A percentile compares a stretch with the other conserved stretches of the same genome.
phyloP scores from a whole-genome alignment of 2,888 invertebrate genomes.

The Sinelater perroti region DNA sequence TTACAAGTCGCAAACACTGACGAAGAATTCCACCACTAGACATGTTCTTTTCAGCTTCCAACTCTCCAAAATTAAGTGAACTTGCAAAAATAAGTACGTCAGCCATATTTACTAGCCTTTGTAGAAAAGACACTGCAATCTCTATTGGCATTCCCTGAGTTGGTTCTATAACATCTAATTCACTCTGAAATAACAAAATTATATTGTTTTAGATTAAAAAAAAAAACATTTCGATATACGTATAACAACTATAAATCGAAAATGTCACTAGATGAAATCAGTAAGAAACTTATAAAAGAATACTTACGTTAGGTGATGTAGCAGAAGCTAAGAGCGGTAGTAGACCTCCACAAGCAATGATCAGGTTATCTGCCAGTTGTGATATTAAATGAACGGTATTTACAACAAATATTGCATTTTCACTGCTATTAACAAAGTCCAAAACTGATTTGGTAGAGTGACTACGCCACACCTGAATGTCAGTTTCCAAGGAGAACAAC shows the following conservation, averaged over 20 bases:
- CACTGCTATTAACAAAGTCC: slow-evolving; percentile 97
- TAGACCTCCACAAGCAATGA: slow-evolving; percentile 97
- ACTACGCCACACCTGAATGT: slow-evolving; percentile 91
- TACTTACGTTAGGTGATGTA: slow-evolving; percentile 94
- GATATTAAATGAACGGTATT: slow-evolving; percentile 99
- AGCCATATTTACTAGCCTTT: slow-evolving; percentile 97
- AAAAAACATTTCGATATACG: too few species aligned
- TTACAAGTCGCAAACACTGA: slow-evolving; percentile 92
- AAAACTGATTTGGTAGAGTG: slow-evolving; percentile 96
- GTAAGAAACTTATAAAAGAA: background rate
- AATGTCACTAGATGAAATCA: too few species aligned
- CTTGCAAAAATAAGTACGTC: slow-evolving; percentile 98
- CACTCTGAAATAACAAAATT: slow-evolving; percentile 85
- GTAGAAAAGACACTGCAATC: slow-evolving; percentile 97
- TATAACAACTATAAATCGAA: too few species aligned
- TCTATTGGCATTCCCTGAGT: slow-evolving; percentile 99
- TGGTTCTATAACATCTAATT: slow-evolving; percentile 97
- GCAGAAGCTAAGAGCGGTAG: slow-evolving; percentile 96
- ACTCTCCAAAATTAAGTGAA: slow-evolving; percentile 95
- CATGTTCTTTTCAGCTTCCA: slow-evolving; percentile 99
- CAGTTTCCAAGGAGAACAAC: slow-evolving; percentile 95
- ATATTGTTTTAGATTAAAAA: too few species aligned
- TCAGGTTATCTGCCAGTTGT: slow-evolving; percentile 97
- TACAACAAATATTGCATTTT: slow-evolving; percentile 98
- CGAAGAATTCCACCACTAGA: slow-evolving; percentile 97